Percentiles rank a stretch among this genome's conserved stretches.
Evolutionary conservation across 2,113 vertebrate species (phyloP).

Genomic region (Pterocles gutturalis): DNA sequence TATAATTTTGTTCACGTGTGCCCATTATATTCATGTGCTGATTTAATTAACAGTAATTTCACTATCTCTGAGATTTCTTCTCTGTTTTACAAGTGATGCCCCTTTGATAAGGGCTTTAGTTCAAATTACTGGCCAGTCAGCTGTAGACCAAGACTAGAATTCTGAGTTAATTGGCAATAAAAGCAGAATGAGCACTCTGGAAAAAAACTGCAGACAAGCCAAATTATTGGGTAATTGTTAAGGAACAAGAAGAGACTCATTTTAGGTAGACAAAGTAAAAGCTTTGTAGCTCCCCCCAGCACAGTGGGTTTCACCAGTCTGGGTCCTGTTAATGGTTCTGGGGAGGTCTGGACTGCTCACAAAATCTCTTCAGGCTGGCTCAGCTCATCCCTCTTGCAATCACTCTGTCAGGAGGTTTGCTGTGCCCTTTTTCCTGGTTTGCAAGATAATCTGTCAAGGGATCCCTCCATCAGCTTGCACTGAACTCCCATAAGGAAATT

Average conservation of each 20-base stretch:
- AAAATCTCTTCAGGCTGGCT: background rate
- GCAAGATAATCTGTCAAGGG: background rate
- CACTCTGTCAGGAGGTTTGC: background rate
- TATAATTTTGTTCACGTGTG: constrained; percentile 34
- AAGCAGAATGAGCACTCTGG: background rate
- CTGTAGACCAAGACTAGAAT: background rate
- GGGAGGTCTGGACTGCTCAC: background rate
- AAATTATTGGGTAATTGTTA: background rate
- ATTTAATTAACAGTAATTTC: constrained; percentile 63
- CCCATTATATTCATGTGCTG: background rate
- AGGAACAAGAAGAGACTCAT: background rate
- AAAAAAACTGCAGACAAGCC: background rate
- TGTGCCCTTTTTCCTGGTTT: background rate
- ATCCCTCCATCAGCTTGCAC: background rate
- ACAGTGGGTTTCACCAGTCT: background rate
- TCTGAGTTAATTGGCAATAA: constrained; percentile 27
- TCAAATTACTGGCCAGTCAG: constrained; percentile 22
- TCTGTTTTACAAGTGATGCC: constrained; percentile 24
- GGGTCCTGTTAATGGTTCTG: no score
- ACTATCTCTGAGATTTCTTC: background rate
- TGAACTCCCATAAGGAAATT: background rate
- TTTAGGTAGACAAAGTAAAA: background rate
- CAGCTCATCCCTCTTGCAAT: background rate
- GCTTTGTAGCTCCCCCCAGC: background rate
- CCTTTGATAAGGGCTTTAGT: constrained; percentile 36